Evolutionary conservation across 2,797 vertebrate genomes (phyloP).

Genomic region (Sebastes nivosus): DNA sequence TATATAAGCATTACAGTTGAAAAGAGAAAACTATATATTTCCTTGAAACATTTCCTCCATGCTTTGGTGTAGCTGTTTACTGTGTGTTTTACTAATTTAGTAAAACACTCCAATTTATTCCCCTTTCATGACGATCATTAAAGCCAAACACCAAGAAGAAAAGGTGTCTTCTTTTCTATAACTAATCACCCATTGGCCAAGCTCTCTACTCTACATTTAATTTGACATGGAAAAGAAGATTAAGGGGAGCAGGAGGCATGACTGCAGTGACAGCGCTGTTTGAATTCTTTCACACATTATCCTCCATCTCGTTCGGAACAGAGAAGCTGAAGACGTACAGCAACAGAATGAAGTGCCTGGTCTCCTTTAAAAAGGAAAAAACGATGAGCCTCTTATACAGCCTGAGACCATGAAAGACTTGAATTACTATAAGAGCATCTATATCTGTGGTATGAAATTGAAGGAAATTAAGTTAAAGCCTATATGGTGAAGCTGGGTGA

Average conservation of each 20-base stretch:
- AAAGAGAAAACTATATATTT: not conserved
- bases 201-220: not conserved
- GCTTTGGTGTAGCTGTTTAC: not conserved
- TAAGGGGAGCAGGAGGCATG: constrained; percentile 10
- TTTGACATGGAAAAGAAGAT: constrained; percentile 28
- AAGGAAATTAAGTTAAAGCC: constrained; percentile 44
- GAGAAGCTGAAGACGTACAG: constrained; percentile 4
- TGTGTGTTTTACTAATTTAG: not conserved
- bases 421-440: constrained; percentile 47
- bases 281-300: constrained; percentile 15
- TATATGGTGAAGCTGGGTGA: not conserved
- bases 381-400: constrained; percentile 26
- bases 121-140: not conserved
- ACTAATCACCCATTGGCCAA: constrained; percentile 2
- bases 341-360: constrained; percentile 12
- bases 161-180: not conserved
- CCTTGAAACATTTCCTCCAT: not conserved
- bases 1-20: not conserved
- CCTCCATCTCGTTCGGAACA: not conserved
- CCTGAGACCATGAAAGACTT: constrained; percentile 52
- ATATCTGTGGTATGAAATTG: constrained; percentile 51
- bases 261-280: constrained; percentile 9
- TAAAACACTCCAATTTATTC: not conserved
- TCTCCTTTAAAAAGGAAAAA: not conserved
- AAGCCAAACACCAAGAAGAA: not conserved